A percentile compares a stretch with the other conserved stretches of the same genome.
Evolutionary conservation across 53 echinoderm and acorn worm genomes (phyloP).

Genomic region (Stichopus horrens): DNA sequence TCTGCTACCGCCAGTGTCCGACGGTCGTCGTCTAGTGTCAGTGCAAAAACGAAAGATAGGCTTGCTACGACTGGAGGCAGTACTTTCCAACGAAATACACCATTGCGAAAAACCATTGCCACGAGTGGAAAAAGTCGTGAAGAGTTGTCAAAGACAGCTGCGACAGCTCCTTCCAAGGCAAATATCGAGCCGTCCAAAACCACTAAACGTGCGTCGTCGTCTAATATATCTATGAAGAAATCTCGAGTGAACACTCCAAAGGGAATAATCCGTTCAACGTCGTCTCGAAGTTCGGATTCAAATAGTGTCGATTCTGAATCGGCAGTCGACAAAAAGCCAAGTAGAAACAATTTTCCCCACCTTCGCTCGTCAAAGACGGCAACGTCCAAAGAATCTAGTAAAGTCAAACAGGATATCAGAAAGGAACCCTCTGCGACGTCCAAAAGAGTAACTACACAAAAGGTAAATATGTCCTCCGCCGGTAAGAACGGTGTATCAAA

Average conservation of each 20-base stretch:
- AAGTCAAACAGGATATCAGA: not conserved
- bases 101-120: conserved; percentile 56
- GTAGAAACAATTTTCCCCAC: not conserved
- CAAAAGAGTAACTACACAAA: not conserved
- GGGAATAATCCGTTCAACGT: not conserved
- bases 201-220: not conserved
- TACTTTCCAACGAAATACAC: conserved; percentile 49
- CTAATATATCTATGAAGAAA: not conserved
- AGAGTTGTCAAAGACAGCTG: not conserved
- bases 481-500: not conserved
- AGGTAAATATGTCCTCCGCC: not conserved
- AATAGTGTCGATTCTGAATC: conserved; percentile 16
- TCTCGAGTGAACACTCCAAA: not conserved
- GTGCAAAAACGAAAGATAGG: not conserved
- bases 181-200: not conserved
- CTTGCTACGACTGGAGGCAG: conserved; percentile 17
- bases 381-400: not conserved
- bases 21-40: conserved; percentile 22
- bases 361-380: not conserved
- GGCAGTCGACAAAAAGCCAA: not conserved
- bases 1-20: not conserved
- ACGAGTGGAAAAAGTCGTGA: conserved; percentile 22
- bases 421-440: not conserved
- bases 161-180: not conserved
- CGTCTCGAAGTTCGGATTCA: conserved; percentile 11